Evolutionary conservation across 2,113 vertebrate genomes (phyloP).

Genomic region (Paratilapia polleni): DNA sequence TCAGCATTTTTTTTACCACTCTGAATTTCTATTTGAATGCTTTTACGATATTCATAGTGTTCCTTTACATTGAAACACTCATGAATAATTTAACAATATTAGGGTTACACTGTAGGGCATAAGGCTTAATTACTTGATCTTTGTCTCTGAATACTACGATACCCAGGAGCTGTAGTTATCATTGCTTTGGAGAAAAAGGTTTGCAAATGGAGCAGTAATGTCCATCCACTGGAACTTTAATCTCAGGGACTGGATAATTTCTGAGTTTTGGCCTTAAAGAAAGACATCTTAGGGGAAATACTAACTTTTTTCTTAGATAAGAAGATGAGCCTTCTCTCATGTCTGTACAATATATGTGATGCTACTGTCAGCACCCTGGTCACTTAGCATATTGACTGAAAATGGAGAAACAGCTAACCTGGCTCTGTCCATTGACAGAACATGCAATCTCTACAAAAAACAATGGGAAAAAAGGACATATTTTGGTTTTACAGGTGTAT

Average conservation of each 20-base stretch:
- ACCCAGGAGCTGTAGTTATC: not conserved
- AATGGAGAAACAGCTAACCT: not conserved
- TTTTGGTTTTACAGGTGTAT: not conserved
- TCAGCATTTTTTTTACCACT: not conserved
- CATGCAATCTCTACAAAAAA: not conserved
- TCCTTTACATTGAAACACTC: not conserved
- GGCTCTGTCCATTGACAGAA: not conserved
- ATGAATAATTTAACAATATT: not conserved
- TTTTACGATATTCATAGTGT: not conserved
- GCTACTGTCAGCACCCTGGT: not conserved
- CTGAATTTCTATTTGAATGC: not conserved
- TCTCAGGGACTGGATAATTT: not conserved
- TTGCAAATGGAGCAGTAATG: not conserved
- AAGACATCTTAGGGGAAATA: not conserved
- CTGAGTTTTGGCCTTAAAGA: not conserved
- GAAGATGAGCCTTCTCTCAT: not conserved
- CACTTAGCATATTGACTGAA: not conserved
- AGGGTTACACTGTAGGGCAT: not conserved
- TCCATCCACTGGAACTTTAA: not conserved
- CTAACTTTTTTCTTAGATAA: not conserved
- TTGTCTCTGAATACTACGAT: not conserved
- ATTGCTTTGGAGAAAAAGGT: not conserved
- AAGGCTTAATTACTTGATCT: not conserved
- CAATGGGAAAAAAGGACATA: not conserved
- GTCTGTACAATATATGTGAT: not conserved